Percentiles rank a stretch among this genome's conserved stretches.
Evolutionary conservation across 2,797 vertebrate species (phyloP).

Genomic region (Trachops cirrhosus): DNA sequence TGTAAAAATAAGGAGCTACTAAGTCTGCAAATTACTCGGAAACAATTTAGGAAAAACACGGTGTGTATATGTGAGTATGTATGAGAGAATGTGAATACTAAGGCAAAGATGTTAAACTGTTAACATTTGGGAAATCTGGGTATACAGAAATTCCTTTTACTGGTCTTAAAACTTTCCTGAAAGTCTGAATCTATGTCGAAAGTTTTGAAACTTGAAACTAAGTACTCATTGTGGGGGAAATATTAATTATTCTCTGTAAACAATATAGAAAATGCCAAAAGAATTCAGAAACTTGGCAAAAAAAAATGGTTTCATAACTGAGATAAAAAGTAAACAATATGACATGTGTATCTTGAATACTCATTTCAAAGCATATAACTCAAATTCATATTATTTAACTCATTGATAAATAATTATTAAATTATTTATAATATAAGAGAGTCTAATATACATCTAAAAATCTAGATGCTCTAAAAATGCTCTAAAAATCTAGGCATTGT

Average conservation of each 20-base stretch:
- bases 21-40: neutral
- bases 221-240: neutral
- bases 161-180: neutral
- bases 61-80: neutral
- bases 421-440: neutral
- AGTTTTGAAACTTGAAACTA: neutral
- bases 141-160: neutral
- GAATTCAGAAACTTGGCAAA: neutral
- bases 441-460: neutral
- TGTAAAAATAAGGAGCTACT: neutral
- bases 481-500: neutral
- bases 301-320: constrained; percentile 21
- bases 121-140: neutral
- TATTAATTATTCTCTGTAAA: constrained; percentile 15
- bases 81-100: neutral
- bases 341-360: neutral
- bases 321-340: neutral
- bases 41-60: neutral
- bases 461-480: neutral
- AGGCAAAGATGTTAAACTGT: neutral
- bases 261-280: neutral
- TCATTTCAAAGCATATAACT: constrained; percentile 31
- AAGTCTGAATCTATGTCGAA: neutral
- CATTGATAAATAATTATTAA: constrained; percentile 29
- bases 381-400: neutral